Conservation (phyloP, 2,888 invertebrate genomes). For the Ptycholaimellus sp. region DNA sequence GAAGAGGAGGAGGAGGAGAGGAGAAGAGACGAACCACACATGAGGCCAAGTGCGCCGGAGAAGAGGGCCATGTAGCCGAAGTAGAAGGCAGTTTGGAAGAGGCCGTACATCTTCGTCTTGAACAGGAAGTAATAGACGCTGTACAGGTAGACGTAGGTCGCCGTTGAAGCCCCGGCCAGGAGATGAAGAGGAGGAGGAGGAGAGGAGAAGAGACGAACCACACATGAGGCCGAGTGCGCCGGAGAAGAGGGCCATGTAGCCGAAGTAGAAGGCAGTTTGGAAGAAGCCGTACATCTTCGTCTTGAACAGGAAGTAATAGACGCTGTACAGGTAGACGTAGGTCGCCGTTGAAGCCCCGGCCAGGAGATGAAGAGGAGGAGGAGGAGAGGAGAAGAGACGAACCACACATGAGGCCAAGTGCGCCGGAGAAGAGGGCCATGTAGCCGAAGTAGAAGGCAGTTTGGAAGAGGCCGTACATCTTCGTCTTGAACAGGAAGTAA, state of each 20-base stretch:
- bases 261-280: slow-evolving; percentile 96
- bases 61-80: slow-evolving; percentile 99
- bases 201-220: no score
- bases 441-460: slow-evolving; percentile 97
- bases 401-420: slow-evolving; percentile 79
- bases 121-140: slow-evolving; percentile 98
- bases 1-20: no score
- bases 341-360: slow-evolving; percentile 84
- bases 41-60: slow-evolving; percentile 74
- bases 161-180: slow-evolving; percentile 79
- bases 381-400: no score
- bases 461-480: slow-evolving; percentile 98
- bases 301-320: slow-evolving; percentile 98
- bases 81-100: slow-evolving; percentile 96
- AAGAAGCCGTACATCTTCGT: slow-evolving; percentile 99
- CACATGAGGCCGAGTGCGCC: slow-evolving; percentile 77
- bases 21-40: no score
- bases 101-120: slow-evolving; percentile 99
- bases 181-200: no score
- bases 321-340: slow-evolving; percentile 91
- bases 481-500: slow-evolving; percentile 98
- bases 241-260: slow-evolving; percentile 96
- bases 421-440: slow-evolving; percentile 91
- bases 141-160: slow-evolving; percentile 87
- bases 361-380: no score